phyloP scores from a whole-genome alignment of 92 coral and sea anemone species.

The Palythoa grandiflora region DNA sequence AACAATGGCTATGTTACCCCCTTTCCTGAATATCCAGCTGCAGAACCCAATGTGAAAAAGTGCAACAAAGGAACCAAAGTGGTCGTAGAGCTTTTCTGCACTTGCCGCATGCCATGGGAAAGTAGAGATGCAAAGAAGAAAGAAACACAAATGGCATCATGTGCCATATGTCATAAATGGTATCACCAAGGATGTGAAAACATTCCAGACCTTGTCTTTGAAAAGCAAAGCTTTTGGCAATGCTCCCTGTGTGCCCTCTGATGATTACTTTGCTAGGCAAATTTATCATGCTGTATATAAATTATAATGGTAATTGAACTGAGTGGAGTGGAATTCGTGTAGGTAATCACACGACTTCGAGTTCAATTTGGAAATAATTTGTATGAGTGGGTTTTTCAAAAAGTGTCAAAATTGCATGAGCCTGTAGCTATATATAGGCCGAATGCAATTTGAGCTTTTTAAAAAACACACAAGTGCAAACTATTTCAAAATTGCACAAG shows the following conservation, averaged over 20 bases:
- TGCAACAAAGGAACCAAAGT: background rate
- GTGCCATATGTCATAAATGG: constrained; percentile 1
- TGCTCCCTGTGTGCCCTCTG: background rate
- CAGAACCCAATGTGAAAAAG: background rate
- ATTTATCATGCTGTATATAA: background rate
- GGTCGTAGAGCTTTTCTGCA: too few species aligned
- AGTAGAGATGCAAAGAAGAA: background rate
- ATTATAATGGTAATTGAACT: too few species aligned
- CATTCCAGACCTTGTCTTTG: background rate
- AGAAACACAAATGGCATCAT: background rate
- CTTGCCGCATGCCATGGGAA: constrained; percentile 41
- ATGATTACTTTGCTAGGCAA: background rate
- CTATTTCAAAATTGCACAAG: too few species aligned
- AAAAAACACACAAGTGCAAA: too few species aligned
- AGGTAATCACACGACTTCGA: too few species aligned
- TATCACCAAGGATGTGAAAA: constrained; percentile 1
- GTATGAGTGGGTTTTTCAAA: too few species aligned
- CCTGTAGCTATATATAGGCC: too few species aligned
- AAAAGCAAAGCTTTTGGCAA: background rate
- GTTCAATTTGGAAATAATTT: too few species aligned
- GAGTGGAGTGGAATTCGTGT: too few species aligned
- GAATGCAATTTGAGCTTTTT: too few species aligned
- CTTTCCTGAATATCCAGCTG: constrained; percentile 29
- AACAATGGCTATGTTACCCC: constrained; percentile 15
- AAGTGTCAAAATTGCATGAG: too few species aligned